Conservation (phyloP, 2,113 vertebrate genomes). For the Lasiurus borealis region DNA sequence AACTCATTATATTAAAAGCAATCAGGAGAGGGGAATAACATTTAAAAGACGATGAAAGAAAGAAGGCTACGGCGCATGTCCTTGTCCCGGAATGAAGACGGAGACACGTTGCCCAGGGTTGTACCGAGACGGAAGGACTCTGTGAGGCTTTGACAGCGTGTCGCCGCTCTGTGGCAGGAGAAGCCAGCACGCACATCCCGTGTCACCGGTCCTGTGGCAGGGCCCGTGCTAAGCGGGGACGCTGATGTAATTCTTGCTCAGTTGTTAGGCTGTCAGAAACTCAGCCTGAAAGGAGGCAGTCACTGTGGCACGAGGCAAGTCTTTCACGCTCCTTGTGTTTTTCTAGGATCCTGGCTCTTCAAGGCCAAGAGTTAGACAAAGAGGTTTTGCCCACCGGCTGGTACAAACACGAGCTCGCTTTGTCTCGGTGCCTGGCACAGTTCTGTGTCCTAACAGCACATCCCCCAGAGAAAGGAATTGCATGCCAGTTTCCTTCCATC, state of each 20-base stretch:
- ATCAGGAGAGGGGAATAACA: neutral
- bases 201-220: slow-evolving; percentile 28
- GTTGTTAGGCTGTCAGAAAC: slow-evolving; percentile 37
- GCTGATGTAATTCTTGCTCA: neutral
- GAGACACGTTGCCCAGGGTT: slow-evolving; percentile 42
- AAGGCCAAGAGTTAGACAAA: slow-evolving; percentile 31
- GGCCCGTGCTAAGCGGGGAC: neutral
- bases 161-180: slow-evolving; percentile 5
- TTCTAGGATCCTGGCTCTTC: neutral
- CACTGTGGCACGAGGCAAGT: neutral
- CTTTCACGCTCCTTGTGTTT: neutral
- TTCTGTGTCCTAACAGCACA: neutral
- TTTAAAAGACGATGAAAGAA: slow-evolving; percentile 55
- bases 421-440: neutral
- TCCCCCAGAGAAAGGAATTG: neutral
- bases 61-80: slow-evolving; percentile 15
- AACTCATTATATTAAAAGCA: slow-evolving; percentile 36
- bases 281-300: slow-evolving; percentile 18
- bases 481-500: neutral
- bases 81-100: slow-evolving; percentile 50
- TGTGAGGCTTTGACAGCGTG: slow-evolving; percentile 32
- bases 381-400: neutral
- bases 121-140: slow-evolving; percentile 43
- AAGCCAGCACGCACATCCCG: neutral
- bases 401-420: neutral